Evolutionary conservation across 2,797 vertebrate genomes (phyloP).

Genomic region (Diplodus sargus): DNA sequence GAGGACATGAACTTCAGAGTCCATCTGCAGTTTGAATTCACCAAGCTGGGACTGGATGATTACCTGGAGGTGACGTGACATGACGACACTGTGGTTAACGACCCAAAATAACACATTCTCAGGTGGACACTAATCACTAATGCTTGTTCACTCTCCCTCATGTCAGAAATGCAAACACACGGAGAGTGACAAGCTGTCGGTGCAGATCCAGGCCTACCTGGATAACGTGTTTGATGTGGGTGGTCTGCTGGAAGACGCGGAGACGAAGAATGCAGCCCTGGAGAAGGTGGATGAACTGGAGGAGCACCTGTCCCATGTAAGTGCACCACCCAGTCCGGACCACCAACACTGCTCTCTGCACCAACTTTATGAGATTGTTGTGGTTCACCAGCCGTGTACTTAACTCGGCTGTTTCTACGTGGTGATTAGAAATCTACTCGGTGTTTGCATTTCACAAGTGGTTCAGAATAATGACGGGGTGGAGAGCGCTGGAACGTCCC

Average conservation of each 20-base stretch:
- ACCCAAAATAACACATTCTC: not conserved
- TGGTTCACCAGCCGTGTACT: conserved; percentile 67
- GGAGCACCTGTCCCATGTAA: conserved; percentile 96
- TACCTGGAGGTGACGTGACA: conserved; percentile 92
- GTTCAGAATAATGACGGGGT: conserved; percentile 71
- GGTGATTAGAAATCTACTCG: conserved; percentile 66
- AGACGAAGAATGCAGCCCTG: conserved; percentile 97
- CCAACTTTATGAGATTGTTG: conserved; percentile 61
- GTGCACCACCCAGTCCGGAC: conserved; percentile 76
- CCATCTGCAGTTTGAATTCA: conserved; percentile 96
- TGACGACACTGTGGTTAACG: not conserved
- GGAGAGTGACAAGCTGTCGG: conserved; percentile 97
- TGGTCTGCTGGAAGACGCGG: conserved; percentile 95
- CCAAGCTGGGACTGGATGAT: conserved; percentile 95
- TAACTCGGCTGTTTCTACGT: conserved; percentile 61
- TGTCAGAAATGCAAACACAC: conserved; percentile 95
- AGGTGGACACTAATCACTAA: not conserved
- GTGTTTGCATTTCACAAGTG: conserved; percentile 76
- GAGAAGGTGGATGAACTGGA: conserved; percentile 99
- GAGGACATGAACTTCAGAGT: conserved; percentile 99
- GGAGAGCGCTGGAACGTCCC: conserved; percentile 62
- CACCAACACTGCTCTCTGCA: conserved; percentile 62
- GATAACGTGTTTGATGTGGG: conserved; percentile 98
- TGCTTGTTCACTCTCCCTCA: conserved; percentile 12
- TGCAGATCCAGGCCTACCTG: conserved; percentile 98